Evolutionary conservation across 2,888 invertebrate genomes (phyloP).

Genomic region (Nebria salina): DNA sequence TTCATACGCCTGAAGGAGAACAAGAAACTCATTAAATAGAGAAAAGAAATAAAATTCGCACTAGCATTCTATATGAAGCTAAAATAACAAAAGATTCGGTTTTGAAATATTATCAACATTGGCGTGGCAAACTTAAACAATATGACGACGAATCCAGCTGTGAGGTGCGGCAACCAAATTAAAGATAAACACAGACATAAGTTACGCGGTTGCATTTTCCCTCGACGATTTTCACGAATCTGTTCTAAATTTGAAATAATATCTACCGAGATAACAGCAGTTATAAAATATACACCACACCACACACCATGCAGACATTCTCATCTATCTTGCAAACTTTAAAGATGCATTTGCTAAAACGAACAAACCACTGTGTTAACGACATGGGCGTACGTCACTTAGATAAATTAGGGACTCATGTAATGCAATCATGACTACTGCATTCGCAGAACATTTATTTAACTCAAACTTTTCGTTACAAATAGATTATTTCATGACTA

Average conservation of each 20-base stretch:
- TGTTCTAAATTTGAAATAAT: slow-evolving; percentile 26
- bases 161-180: not conserved
- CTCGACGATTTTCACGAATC: slow-evolving; percentile 16
- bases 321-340: not conserved
- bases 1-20: not conserved
- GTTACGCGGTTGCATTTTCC: not conserved
- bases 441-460: no score
- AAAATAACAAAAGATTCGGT: not conserved
- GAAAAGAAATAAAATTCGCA: not conserved
- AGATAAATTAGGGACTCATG: not conserved
- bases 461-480: no score
- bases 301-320: not conserved
- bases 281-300: slow-evolving; percentile 12
- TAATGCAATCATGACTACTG: not conserved
- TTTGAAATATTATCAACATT: not conserved
- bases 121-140: not conserved
- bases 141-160: not conserved
- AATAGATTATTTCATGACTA: no score
- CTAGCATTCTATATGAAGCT: not conserved
- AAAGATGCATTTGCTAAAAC: not conserved
- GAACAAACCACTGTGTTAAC: not conserved
- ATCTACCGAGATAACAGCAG: slow-evolving; percentile 20
- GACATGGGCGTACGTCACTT: not conserved
- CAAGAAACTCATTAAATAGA: not conserved
- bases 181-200: slow-evolving; percentile 22